Base-by-base conservation (phyloP, 2,888 invertebrate genomes). In the Monoplex corrugatus region DNA sequence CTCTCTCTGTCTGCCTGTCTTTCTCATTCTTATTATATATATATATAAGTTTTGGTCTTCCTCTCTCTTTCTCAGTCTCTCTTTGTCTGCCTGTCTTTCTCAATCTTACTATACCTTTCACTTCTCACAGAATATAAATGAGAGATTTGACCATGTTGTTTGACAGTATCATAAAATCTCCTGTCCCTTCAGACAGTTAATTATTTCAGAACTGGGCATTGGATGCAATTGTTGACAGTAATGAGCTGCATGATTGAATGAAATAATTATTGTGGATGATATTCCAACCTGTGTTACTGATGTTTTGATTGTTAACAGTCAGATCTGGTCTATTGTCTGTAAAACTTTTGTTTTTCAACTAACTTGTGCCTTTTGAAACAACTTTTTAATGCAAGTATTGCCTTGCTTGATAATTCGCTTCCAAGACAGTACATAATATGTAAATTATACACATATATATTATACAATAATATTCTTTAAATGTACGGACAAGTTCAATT, bases 61-160 rank as follows among this genome's bases (percentile, higher is more conserved):
- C 38, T 78, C 38, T 78, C 78, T 78, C 78, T 78, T 38, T 38
- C 35, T 35, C 38, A 38, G 38, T 78, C 38, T 78, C 78, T 78
- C 8, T 78, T 38, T 78, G 32, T 78, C 78, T 78, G 32, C 38
- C 78, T 78, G 32, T 78, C 78, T 78, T 16, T 78, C 78, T 78
- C 38, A 28, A 23, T 68, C 68, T 68, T n/a, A 38, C 78, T 78
- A 8, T 78, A 35, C 38, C 78, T 78, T 40, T 78, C 78, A 38
- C 38, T 78, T 75, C 13, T 35, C 6, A n/a, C n/a, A 8, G 23
- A n/a, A 8, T 68, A 1, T n/a, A 16, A 35, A 6, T 75, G 13
- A 8, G 8, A 19, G 2, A 38, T 16, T 32, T n/a, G 23, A 1
- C n/a, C n/a, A 10, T 10, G 10, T n/a, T 72, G 72, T 72, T 10